Percentiles rank a stretch among this genome's conserved stretches.
Conservation (phyloP, 2,797 vertebrate genomes). For the Tolypeutes matacus region DNA sequence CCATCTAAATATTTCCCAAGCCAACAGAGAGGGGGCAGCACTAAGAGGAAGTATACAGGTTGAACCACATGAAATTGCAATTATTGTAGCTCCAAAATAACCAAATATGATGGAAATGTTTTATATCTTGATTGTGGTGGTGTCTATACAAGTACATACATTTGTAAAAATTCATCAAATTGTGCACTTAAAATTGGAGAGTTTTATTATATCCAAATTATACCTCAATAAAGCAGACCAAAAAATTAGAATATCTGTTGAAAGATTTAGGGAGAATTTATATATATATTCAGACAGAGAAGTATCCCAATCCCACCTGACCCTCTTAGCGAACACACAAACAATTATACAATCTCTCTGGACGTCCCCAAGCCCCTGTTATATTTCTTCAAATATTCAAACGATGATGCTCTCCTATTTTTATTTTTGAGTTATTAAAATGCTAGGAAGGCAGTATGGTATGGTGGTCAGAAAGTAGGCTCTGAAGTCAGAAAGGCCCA, state of each 20-base stretch:
- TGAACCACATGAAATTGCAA: not conserved
- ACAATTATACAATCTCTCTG: conserved; percentile 7
- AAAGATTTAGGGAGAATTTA: not conserved
- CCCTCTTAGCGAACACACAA: not conserved
- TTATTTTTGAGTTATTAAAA: conserved; percentile 50
- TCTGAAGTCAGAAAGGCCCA: not conserved
- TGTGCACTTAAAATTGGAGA: not conserved
- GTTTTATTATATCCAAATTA: conserved; percentile 21
- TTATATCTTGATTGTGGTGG: not conserved
- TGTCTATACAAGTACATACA: not conserved
- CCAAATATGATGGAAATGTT: conserved; percentile 19
- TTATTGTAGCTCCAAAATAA: conserved; percentile 1
- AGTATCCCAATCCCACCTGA: not conserved
- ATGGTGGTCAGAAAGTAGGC: not conserved
- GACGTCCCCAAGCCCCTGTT: not conserved
- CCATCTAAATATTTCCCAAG: not conserved
- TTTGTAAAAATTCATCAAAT: conserved; percentile 33
- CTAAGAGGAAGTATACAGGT: not conserved
- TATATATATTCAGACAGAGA: not conserved
- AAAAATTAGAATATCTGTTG: not conserved
- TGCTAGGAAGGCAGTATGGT: not conserved
- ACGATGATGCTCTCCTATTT: not conserved
- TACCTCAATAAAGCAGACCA: not conserved
- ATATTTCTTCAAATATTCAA: not conserved
- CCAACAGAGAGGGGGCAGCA: not conserved